Evolutionary conservation across 2,888 invertebrate genomes (phyloP).

Genomic region (Campoplex capitator): DNA sequence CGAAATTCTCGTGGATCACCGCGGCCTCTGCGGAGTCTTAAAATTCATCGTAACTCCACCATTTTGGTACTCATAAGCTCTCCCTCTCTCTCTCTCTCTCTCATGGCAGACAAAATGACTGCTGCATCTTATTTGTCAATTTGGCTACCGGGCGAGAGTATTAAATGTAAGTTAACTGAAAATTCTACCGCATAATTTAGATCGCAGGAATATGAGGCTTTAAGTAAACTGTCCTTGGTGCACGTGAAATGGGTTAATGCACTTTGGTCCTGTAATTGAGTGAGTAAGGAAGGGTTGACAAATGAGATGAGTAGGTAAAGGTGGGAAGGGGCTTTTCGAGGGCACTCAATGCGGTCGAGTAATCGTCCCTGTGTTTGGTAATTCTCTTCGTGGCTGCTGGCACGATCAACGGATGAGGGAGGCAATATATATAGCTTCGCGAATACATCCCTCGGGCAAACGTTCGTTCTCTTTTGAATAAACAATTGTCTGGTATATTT

Average conservation of each 20-base stretch:
- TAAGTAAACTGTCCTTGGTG: conserved; percentile 8
- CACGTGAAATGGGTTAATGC: conserved; percentile 22
- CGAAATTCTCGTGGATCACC: background rate
- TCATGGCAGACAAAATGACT: background rate
- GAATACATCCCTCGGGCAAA: conserved; percentile 14
- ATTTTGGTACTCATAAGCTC: background rate
- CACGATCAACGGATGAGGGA: conserved; percentile 14
- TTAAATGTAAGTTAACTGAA: background rate
- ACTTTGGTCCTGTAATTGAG: conserved; percentile 9
- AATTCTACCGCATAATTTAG: background rate
- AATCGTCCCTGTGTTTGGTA: conserved; percentile 27
- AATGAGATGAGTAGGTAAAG: conserved; percentile 14
- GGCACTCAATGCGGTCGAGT: conserved; percentile 32
- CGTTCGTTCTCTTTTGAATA: conserved; percentile 23
- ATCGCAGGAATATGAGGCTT: conserved; percentile 6
- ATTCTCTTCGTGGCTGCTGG: conserved; percentile 39
- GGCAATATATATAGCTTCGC: background rate
- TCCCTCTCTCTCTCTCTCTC: background rate
- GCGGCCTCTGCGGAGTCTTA: background rate
- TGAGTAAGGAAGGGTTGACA: conserved; percentile 16
- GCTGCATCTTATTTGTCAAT: background rate
- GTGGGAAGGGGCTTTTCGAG: background rate
- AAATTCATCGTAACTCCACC: background rate
- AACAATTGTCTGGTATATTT: conserved; percentile 14
- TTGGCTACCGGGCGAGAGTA: background rate